Conservation (phyloP, 2,797 vertebrate genomes). For the Pipistrellus pipistrellus region DNA sequence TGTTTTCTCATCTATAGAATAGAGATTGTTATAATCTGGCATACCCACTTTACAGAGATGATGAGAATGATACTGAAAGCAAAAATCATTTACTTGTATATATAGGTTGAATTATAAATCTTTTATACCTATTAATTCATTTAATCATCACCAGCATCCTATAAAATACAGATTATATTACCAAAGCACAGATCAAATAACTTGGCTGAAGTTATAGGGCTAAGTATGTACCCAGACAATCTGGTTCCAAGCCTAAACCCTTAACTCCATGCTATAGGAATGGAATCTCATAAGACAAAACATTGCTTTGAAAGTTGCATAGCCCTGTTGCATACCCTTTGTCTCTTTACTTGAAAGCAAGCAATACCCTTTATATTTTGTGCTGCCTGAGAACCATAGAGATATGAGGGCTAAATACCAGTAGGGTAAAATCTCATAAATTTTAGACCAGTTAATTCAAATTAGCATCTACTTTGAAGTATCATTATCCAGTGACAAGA, state of each 20-base stretch:
- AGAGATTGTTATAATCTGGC: constrained; percentile 3
- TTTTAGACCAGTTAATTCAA: constrained; percentile 52
- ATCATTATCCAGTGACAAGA: constrained; percentile 26
- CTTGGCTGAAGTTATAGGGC: not conserved
- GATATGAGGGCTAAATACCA: not conserved
- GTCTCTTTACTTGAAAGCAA: constrained; percentile 55
- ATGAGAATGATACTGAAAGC: constrained; percentile 15
- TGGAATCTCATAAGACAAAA: constrained; percentile 53
- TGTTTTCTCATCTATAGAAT: constrained; percentile 47
- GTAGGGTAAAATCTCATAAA: constrained; percentile 24
- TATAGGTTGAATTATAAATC: constrained; percentile 39
- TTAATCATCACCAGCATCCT: constrained; percentile 26
- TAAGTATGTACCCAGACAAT: not conserved
- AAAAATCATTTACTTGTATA: not conserved
- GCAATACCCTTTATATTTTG: not conserved
- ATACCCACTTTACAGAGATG: not conserved
- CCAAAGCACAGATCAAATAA: constrained; percentile 57
- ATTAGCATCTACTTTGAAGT: constrained; percentile 11
- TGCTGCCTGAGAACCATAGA: not conserved
- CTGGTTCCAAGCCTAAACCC: not conserved
- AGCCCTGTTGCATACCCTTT: not conserved
- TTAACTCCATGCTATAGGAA: not conserved
- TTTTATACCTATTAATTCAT: constrained; percentile 32
- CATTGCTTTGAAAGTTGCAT: constrained; percentile 16
- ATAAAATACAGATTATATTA: constrained; percentile 38